phyloP scores from a whole-genome alignment of 2,888 invertebrate species.

The Leucoma salicis region DNA sequence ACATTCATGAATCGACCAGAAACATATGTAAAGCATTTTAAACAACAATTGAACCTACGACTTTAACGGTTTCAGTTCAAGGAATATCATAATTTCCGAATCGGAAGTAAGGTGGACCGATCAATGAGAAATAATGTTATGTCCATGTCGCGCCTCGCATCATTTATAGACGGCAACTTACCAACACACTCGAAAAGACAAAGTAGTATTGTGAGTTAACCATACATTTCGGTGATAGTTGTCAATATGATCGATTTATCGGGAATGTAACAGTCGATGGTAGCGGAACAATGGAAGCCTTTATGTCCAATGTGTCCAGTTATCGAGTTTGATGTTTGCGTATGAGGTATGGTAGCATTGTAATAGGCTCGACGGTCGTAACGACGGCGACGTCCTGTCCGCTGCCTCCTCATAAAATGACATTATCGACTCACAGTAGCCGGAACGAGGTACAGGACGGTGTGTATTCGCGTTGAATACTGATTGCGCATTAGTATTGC shows the following conservation, averaged over 20 bases:
- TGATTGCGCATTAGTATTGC: constrained; percentile 81
- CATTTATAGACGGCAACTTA: constrained; percentile 64
- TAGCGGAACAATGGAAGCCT: constrained; percentile 53
- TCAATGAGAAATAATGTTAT: constrained; percentile 76
- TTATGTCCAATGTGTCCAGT: constrained; percentile 46
- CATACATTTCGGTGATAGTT: constrained; percentile 59
- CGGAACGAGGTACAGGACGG: constrained; percentile 82
- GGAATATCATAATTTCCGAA: constrained; percentile 80
- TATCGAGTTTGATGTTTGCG: constrained; percentile 58
- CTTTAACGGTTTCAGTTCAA: constrained; percentile 63
- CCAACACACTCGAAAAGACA: constrained; percentile 31
- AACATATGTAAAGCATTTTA: constrained; percentile 61
- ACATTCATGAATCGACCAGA: constrained; percentile 57
- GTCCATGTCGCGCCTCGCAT: constrained; percentile 76
- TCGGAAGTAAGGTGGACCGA: constrained; percentile 79
- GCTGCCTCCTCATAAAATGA: constrained; percentile 79
- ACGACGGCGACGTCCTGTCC: constrained; percentile 82
- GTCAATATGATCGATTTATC: constrained; percentile 41
- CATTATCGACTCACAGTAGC: constrained; percentile 82
- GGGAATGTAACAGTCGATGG: constrained; percentile 58
- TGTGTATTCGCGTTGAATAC: constrained; percentile 74
- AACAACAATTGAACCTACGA: constrained; percentile 57
- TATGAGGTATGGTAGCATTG: constrained; percentile 75
- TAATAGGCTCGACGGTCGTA: constrained; percentile 77
- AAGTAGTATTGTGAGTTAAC: constrained; percentile 21